A percentile compares a stretch with the other conserved stretches of the same genome.
These are phyloP conservation scores for Oreortyx pictus DNA, from an alignment of 2,797 vertebrate genomes.

Conservation along the genomic window DNA sequence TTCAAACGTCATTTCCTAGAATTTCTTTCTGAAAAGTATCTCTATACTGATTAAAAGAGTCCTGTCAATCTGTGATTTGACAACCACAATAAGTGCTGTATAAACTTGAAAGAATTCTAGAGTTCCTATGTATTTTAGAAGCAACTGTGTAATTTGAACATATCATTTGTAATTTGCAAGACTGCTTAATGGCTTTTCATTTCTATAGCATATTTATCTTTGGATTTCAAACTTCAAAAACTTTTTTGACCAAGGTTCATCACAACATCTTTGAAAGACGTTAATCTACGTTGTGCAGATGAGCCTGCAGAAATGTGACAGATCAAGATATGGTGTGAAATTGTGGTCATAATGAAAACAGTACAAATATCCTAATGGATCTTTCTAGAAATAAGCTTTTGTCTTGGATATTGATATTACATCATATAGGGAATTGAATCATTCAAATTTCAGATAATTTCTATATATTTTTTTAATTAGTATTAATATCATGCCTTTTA, in stretches of 20 bases:
- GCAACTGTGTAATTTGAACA: neutral
- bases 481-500: neutral
- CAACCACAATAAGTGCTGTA: neutral
- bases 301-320: neutral
- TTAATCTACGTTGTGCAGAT: neutral
- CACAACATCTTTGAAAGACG: neutral
- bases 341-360: neutral
- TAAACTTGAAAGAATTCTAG: neutral
- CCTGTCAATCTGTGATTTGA: neutral
- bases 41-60: neutral
- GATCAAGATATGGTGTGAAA: neutral
- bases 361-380: neutral
- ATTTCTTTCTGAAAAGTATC: neutral
- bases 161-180: neutral
- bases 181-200: neutral
- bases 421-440: neutral
- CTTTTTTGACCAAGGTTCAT: neutral
- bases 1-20: neutral
- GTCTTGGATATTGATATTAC: neutral
- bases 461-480: neutral
- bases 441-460: neutral
- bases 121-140: neutral
- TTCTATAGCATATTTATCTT: neutral
- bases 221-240: neutral
- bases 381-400: slow-evolving; percentile 1